Base-by-base conservation (phyloP, 2,888 invertebrate species). In the Drosophila kambysellisi region DNA sequence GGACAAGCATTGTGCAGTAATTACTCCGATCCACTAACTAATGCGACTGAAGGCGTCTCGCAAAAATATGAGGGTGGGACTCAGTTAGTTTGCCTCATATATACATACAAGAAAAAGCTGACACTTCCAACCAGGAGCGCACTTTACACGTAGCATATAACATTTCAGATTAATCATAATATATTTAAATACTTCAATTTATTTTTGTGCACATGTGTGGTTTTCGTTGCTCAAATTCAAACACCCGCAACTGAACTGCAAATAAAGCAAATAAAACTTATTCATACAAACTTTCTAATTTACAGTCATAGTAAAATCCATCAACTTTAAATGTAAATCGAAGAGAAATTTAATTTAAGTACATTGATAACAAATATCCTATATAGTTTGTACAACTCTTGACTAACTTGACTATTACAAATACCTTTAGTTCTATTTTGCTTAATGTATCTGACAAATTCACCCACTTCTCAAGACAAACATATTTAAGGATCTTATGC, bases 1-100 rank as follows among this genome's bases (percentile, higher is more conserved):
- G 51, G 17, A 66, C 30, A n/a, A 70, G 29, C 83, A 83, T 83
- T 32, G 9, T 68, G 32, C 32, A 3, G 32, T 6, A 51, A 29
- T 60, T 20, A 17, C 41, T 64, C 41, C 25, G 35, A 15, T 56
- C 29, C 32, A 59, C 59, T 39, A 58, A 56, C 25, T 51, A 79
- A 29, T 61, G 3, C 25, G 52, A 83, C 83, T 83, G 46, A 60
- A 54, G 20, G 17, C 39, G 56, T 43, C 37, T 52, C 32, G 39
- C 46, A 64, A 69, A 53, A 39, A 37, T 37, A 54, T 41, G 1
- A 48, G 20, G 65, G 56, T 56, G 20, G 20, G 1, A 12, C 39
- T 52, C 7, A 11, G 29, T 33, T 25, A 3, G 25, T 43, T 5
- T 39, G 41, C 17, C 52, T 46, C 39, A 58, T 58, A 53, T 9